Conservation (phyloP, 2,888 invertebrate species). For the Macaria notata region DNA sequence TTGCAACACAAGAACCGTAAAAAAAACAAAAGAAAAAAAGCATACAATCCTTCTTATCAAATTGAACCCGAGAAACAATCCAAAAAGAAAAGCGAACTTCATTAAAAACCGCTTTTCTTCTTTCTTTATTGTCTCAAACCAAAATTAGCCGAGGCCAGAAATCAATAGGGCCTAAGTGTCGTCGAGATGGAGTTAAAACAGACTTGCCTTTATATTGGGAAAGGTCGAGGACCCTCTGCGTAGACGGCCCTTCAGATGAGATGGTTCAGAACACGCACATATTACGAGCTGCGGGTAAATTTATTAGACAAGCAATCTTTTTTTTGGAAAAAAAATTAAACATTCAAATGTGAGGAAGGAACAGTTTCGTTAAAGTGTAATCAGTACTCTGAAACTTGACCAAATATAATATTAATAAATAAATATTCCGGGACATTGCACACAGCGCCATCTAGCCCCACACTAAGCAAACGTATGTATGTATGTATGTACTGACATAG, state of each 20-base stretch:
- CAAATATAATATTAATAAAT: too few relatives aligned
- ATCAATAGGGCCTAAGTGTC: constrained; percentile 59
- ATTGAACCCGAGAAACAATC: too few relatives aligned
- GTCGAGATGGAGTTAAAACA: constrained; percentile 73
- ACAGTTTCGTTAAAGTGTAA: background rate
- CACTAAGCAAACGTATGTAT: too few relatives aligned
- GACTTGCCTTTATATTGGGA: constrained; percentile 73
- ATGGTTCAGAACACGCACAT: constrained; percentile 53
- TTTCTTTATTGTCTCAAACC: constrained; percentile 19
- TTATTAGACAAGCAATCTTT: background rate
- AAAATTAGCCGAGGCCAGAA: constrained; percentile 38
- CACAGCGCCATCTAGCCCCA: too few relatives aligned
- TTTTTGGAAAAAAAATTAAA: background rate
- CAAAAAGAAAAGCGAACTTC: too few relatives aligned
- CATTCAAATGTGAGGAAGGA: background rate
- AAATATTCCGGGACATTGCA: too few relatives aligned
- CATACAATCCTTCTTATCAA: too few relatives aligned
- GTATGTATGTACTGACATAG: too few relatives aligned
- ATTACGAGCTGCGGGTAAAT: constrained; percentile 33
- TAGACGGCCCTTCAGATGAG: constrained; percentile 59
- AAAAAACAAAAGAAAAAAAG: too few relatives aligned
- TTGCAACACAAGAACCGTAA: too few relatives aligned
- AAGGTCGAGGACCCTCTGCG: constrained; percentile 72
- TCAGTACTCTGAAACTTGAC: too few relatives aligned
- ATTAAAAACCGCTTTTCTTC: background rate